These are phyloP conservation scores for Ranitomeya variabilis DNA, from an alignment of 2,113 vertebrate species.

Conservation along the genomic window DNA sequence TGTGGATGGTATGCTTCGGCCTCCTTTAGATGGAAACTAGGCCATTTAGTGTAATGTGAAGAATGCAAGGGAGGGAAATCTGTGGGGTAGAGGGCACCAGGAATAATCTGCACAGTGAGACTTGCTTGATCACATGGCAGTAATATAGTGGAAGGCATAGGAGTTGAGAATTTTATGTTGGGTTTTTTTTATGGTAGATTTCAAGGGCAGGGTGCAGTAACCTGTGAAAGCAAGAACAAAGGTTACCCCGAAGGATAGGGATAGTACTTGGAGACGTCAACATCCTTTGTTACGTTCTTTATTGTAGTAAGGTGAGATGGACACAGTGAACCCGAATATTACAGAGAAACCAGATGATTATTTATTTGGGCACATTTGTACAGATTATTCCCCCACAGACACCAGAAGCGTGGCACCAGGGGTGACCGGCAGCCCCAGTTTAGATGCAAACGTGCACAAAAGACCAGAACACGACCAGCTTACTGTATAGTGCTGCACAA, in stretches of 20 bases:
- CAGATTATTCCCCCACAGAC: not conserved
- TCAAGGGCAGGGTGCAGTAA: not conserved
- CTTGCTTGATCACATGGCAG: not conserved
- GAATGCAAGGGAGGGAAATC: not conserved
- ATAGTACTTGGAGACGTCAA: not conserved
- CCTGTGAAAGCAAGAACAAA: conserved; percentile 23
- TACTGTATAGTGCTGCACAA: too few species aligned
- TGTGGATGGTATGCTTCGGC: not conserved
- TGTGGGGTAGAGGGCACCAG: not conserved
- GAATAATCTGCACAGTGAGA: not conserved
- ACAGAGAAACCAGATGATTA: not conserved
- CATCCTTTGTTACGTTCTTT: not conserved
- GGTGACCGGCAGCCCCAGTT: not conserved
- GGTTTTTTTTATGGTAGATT: conserved; percentile 1
- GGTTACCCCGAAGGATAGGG: not conserved
- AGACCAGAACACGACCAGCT: not conserved
- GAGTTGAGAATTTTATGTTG: not conserved
- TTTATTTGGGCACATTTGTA: not conserved
- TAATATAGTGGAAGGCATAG: not conserved
- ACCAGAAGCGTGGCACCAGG: not conserved
- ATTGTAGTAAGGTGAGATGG: too few species aligned
- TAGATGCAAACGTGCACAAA: not conserved
- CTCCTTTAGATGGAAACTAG: not conserved
- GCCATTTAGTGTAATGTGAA: not conserved
- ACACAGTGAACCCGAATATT: too few species aligned